phyloP scores from a whole-genome alignment of 2,797 vertebrate genomes.

The Zalophus californianus region DNA sequence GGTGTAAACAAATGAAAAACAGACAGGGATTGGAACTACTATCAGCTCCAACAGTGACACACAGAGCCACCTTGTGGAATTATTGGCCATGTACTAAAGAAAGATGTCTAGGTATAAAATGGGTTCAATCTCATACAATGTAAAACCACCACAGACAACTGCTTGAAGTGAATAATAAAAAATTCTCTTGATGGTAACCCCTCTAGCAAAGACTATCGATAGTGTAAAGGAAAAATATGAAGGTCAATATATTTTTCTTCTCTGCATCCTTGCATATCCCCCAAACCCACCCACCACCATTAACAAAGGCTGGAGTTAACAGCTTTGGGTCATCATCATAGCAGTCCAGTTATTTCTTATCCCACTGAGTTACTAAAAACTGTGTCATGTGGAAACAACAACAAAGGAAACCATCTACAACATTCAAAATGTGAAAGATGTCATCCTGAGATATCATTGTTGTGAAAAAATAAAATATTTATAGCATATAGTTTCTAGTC shows the following conservation, averaged over 20 bases:
- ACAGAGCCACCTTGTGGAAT: constrained; percentile 4
- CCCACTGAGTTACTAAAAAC: neutral
- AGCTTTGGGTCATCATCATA: neutral
- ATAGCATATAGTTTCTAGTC: neutral
- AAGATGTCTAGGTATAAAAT: neutral
- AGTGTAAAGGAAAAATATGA: neutral
- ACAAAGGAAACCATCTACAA: neutral
- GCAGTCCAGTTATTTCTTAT: neutral
- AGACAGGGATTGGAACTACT: neutral
- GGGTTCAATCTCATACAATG: neutral
- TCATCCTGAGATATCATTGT: neutral
- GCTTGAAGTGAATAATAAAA: neutral
- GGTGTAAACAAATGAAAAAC: neutral
- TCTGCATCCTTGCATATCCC: neutral
- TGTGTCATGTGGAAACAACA: neutral
- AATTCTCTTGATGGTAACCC: no score
- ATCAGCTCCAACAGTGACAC: neutral
- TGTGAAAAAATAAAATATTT: constrained; percentile 40
- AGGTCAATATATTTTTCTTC: neutral
- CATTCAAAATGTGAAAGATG: neutral
- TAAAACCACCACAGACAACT: neutral
- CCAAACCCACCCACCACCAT: neutral
- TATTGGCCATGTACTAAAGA: neutral
- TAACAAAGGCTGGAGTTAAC: neutral
- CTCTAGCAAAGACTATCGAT: neutral